These are phyloP conservation scores for Remorina albescens DNA, from an alignment of 2,797 vertebrate species.

Conservation along the genomic window DNA sequence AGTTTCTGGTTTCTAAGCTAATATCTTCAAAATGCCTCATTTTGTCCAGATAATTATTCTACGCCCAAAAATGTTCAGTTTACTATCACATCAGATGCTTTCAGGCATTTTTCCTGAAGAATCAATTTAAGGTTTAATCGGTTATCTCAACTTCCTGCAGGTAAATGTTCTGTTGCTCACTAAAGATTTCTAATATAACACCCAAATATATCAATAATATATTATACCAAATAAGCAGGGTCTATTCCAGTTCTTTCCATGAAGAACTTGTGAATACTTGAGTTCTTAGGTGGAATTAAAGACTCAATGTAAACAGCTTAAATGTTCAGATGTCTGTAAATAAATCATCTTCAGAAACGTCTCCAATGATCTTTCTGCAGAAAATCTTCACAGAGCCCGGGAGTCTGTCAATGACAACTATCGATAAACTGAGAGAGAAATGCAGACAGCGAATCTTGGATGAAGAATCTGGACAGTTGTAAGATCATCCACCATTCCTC, in stretches of 20 bases:
- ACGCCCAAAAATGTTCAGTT: too few species aligned
- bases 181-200: too few species aligned
- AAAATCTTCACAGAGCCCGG: conserved; percentile 95
- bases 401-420: conserved; percentile 88
- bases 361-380: conserved; percentile 56
- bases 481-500: not conserved
- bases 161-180: not conserved
- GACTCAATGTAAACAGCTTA: not conserved
- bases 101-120: not conserved
- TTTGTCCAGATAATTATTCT: not conserved
- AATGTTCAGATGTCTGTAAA: not conserved
- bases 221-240: too few species aligned
- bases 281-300: not conserved
- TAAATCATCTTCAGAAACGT: not conserved
- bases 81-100: not conserved
- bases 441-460: conserved; percentile 82
- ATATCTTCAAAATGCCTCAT: too few species aligned
- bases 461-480: conserved; percentile 76
- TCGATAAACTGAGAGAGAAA: conserved; percentile 88
- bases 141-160: too few species aligned
- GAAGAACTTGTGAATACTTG: not conserved
- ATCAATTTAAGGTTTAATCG: not conserved
- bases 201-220: too few species aligned
- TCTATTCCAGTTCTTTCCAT: not conserved
- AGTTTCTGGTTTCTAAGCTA: too few species aligned